A percentile compares a stretch with the other conserved stretches of the same genome.
Conservation (phyloP, 2,888 invertebrate genomes). For the Melieria crassipennis region DNA sequence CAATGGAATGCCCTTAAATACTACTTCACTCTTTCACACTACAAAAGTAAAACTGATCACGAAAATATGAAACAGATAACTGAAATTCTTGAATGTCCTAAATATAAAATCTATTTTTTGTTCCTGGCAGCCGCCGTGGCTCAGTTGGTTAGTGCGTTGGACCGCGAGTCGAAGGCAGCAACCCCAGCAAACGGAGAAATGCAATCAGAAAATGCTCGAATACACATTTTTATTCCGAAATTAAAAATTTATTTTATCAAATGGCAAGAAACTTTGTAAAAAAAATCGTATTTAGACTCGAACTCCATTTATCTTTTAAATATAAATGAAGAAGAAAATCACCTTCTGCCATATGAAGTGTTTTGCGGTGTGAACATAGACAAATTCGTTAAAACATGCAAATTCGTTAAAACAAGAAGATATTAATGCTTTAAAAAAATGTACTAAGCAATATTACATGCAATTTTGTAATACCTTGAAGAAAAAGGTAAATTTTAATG, state of each 20-base stretch:
- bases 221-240: too few relatives aligned
- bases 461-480: neutral
- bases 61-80: neutral
- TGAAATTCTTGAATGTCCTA: neutral
- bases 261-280: neutral
- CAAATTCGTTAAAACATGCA: too few relatives aligned
- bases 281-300: neutral
- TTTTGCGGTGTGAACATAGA: neutral
- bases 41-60: neutral
- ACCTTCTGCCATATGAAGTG: neutral
- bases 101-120: neutral
- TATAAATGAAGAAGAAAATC: neutral
- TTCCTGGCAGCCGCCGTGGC: too few relatives aligned
- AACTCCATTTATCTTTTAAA: neutral
- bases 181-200: neutral
- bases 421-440: neutral
- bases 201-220: neutral
- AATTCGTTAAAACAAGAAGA: slow-evolving; percentile 5
- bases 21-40: neutral
- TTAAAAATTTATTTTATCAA: too few relatives aligned
- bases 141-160: too few relatives aligned
- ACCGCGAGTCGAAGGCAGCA: too few relatives aligned
- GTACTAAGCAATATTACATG: neutral
- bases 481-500: neutral
- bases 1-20: neutral